These are phyloP conservation scores for Grantiella picta DNA, from an alignment of 2,113 vertebrate genomes.

Conservation along the genomic window DNA sequence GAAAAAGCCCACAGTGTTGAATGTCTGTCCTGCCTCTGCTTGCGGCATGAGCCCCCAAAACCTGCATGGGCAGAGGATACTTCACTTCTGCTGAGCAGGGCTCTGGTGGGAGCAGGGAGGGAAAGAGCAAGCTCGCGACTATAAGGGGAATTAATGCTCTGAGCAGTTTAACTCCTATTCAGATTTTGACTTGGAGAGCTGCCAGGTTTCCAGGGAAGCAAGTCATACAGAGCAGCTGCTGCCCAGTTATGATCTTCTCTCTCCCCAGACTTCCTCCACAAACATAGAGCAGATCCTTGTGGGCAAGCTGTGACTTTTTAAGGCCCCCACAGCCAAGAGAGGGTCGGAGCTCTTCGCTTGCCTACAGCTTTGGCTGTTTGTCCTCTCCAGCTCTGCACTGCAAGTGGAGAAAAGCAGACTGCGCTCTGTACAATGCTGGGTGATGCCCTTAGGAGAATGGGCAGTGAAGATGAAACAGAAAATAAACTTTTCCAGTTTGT, in stretches of 20 bases:
- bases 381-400: background rate
- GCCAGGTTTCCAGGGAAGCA: slow-evolving; percentile 60
- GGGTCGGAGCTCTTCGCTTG: rapidly evolving
- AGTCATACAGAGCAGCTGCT: slow-evolving; percentile 39
- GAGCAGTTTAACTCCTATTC: slow-evolving; percentile 6
- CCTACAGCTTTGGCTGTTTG: background rate
- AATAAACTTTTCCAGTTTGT: background rate
- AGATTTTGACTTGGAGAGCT: slow-evolving; percentile 10
- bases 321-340: background rate
- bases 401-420: background rate
- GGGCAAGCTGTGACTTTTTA: background rate
- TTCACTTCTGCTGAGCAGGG: background rate
- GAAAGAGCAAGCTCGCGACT: background rate
- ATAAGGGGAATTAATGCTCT: background rate
- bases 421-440: background rate
- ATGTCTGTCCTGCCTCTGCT: background rate
- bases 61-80: background rate
- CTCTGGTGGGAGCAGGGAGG: background rate
- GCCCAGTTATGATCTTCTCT: slow-evolving; percentile 26
- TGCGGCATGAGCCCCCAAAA: background rate
- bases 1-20: rapidly evolving
- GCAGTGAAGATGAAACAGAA: background rate
- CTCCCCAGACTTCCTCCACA: slow-evolving; percentile 4
- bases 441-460: background rate
- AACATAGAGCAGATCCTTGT: background rate